These are phyloP conservation scores for Chrysocyon brachyurus DNA, from an alignment of 2,797 vertebrate species.

Conservation along the genomic window DNA sequence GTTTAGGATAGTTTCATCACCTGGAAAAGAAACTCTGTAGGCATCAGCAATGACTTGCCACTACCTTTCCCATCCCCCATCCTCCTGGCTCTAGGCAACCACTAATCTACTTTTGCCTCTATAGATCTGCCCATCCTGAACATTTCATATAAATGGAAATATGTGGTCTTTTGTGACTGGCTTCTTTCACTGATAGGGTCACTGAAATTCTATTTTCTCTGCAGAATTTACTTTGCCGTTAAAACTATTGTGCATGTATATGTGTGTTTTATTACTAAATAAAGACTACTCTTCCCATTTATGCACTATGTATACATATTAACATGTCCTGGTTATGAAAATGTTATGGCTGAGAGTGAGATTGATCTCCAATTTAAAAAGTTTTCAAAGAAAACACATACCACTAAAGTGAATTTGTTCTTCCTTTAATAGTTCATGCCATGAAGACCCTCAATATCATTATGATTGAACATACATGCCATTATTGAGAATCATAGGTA, in stretches of 20 bases:
- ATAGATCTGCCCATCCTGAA: background rate
- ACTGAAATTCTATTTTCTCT: slow-evolving; percentile 39
- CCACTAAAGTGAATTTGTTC: background rate
- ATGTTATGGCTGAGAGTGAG: background rate
- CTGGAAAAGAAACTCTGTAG: background rate
- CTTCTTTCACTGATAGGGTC: background rate
- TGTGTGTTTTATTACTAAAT: slow-evolving; percentile 14
- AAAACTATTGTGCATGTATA: background rate
- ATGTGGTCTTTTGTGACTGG: background rate
- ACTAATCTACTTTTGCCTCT: background rate
- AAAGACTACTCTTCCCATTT: background rate
- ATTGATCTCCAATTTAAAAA: background rate
- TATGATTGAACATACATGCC: background rate
- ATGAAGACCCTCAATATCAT: background rate
- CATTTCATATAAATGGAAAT: background rate
- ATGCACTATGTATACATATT: background rate
- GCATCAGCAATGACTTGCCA: background rate
- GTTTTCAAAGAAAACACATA: background rate
- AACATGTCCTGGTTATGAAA: background rate
- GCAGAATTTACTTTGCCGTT: background rate
- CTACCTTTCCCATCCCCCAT: too few relatives aligned
- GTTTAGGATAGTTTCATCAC: background rate
- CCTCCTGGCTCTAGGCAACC: background rate
- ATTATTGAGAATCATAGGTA: background rate
- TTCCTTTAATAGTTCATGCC: background rate